Conservation (phyloP, 2,888 invertebrate genomes). For the Eilema depressum region DNA sequence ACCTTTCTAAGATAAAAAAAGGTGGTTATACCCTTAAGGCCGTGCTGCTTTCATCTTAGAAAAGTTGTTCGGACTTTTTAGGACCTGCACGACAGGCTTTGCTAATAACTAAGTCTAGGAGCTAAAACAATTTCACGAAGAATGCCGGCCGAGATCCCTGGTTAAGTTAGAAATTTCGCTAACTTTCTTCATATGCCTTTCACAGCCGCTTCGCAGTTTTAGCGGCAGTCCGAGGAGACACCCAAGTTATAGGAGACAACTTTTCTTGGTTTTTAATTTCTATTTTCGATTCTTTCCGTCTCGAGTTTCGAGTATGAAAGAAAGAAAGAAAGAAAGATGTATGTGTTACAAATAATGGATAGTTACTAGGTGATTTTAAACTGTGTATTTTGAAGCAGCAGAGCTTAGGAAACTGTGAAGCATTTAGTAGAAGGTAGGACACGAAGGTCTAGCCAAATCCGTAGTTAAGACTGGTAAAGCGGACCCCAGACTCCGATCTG, state of each 20-base stretch:
- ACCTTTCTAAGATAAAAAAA: background rate
- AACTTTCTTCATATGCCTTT: conserved; percentile 74
- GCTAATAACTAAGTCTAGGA: conserved; percentile 42
- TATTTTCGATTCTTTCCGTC: no score
- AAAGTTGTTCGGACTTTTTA: conserved; percentile 13
- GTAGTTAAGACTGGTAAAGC: no score
- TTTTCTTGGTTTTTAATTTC: background rate
- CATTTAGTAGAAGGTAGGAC: no score
- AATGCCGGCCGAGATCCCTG: conserved; percentile 56
- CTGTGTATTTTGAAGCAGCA: no score
- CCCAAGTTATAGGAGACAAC: conserved; percentile 17
- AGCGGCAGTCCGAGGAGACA: conserved; percentile 13
- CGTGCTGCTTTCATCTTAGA: background rate
- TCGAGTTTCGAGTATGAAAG: no score
- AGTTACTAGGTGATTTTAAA: background rate
- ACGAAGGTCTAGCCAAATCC: no score
- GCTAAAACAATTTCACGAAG: conserved; percentile 52
- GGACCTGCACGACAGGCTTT: background rate
- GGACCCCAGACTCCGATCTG: no score
- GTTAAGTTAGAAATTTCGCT: conserved; percentile 58
- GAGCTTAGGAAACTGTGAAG: no score
- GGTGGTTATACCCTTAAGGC: no score
- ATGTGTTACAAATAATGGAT: no score
- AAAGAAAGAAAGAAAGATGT: no score
- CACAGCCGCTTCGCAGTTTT: conserved; percentile 54